Evolutionary conservation across 2,113 vertebrate species (phyloP), one percentile per base, ranked within the genome.

Genomic region (Echinops telfairi): DNA sequence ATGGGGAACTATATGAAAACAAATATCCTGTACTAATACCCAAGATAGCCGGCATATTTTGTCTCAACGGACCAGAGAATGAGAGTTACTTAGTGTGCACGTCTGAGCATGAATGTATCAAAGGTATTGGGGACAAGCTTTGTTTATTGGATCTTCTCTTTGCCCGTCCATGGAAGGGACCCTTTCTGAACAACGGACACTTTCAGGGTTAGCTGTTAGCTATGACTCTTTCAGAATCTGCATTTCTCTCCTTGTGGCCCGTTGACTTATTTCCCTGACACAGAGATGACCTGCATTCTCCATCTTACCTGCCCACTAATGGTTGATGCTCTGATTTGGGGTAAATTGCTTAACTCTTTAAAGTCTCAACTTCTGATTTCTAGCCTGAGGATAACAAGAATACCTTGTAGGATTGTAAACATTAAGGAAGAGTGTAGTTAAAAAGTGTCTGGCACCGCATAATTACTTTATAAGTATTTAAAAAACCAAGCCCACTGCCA

Each of bases 121-220:
- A 86, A 87, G 17, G 94, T 89, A 94, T 84, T 70, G 83, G 23
- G 43, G 78, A 31, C 76, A 86, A 36, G 71, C 3, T 83, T 53
- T 83, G 38, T 76, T 85, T 84, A 70, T 38, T 94, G 79, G 86
- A 10, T 89, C 29, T 92, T 33, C 6, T 22, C 70, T 83, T 16
- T 22, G 36, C 25, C n/a, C 25, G 71, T 78, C 92, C 76, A 60
- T 77, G 20, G 9, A 64, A 94, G 23, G 15, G 58, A 57, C 86
- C 75, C 76, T 66, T 79, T 89, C 47, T 47, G 33, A 89, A 92
- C 16, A 93, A 43, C 71, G 87, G 86, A n/a, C 71, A 84, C 94
- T 76, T 43, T 57, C 83, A 76, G 62, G 62, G 80, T 93, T 84
- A 91, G 64, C 23, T 93, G 75, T 53, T 86, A 40, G 83, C 3